Base-by-base conservation (phyloP, 2,797 vertebrate species). In the Poeciliopsis gracilis region DNA sequence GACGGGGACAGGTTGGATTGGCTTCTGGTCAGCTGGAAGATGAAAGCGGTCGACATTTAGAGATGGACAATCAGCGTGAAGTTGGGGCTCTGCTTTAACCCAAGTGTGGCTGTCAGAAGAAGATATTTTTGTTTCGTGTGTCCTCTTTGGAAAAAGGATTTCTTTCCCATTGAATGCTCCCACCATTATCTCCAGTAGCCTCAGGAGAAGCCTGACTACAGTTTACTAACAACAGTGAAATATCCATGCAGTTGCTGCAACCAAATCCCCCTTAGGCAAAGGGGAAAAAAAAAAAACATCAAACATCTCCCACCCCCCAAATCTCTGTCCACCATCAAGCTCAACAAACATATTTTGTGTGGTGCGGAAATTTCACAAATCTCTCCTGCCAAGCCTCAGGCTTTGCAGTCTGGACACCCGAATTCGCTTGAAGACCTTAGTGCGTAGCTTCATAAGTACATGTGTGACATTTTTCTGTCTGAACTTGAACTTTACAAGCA, bases 261-360 rank as follows among this genome's bases (percentile, higher is more conserved):
- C 88, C 88, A 93, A 90, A 86, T 84, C 84, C 86, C 77, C 89
- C 88, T 84, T 47, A 88, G 86, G 90, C 89, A 80, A 86, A 86
- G 53, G 63, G 82, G 36, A 5, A 5, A 41, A 41, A 5, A 41
- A 41, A 81, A 43, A 86, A 88, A 77, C 88, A 83, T 77, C 76
- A 75, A 76, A 80, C 79, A 77, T 41, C 20, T 8, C 49, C 49
- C 51, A 28, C 70, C 15, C 55, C 77, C 75, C 57, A 70, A 53
- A 70, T 57, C 75, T 75, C 72, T 43, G 73, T 86, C 83, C 80
- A 75, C 38, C 23, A 47, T 83, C 84, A 90, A 81, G 28, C 83
- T 88, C 72, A 80, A 87, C 83, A 89, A 91, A 90, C 83, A 85
- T 78, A 82, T 88, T 88, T 77, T 88, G 79, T 90, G 82, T 89